phyloP scores from a whole-genome alignment of 23 tunicate species.

The Trididemnum nubilum region DNA sequence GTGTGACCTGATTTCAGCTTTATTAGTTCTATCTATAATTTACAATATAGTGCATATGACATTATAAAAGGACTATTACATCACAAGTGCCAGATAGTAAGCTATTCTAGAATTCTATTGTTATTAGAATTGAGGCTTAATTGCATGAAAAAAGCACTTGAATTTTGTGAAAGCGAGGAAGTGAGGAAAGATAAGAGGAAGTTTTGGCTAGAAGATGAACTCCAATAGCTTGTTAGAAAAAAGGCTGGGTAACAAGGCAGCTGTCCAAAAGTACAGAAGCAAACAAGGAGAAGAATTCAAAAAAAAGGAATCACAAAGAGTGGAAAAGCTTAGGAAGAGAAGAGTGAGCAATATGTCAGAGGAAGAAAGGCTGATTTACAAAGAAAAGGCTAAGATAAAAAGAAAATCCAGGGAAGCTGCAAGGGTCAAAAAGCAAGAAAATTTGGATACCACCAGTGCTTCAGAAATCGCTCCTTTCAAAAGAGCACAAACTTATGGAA shows the following conservation, averaged over 20 bases:
- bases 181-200: neutral
- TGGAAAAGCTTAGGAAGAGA: neutral
- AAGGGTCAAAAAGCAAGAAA: too few relatives aligned
- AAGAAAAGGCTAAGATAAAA: neutral
- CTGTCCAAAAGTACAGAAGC: neutral
- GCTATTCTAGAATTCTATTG: neutral
- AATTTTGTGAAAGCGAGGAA: neutral
- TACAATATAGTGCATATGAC: neutral
- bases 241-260: constrained; percentile 1
- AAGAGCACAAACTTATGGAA: too few relatives aligned
- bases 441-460: too few relatives aligned
- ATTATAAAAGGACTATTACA: neutral
- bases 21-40: neutral
- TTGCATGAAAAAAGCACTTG: neutral
- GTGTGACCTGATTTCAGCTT: neutral
- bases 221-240: neutral
- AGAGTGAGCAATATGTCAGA: neutral
- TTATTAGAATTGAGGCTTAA: neutral
- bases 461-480: too few relatives aligned
- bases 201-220: constrained; percentile 1
- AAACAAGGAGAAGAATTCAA: neutral
- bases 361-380: neutral
- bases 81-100: too few relatives aligned
- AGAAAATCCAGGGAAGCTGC: too few relatives aligned
- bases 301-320: neutral